Evolutionary conservation across 1,140 invertebrate species (phyloP), one percentile per base, ranked within the genome.

Genomic region (Drepana arcuata): DNA sequence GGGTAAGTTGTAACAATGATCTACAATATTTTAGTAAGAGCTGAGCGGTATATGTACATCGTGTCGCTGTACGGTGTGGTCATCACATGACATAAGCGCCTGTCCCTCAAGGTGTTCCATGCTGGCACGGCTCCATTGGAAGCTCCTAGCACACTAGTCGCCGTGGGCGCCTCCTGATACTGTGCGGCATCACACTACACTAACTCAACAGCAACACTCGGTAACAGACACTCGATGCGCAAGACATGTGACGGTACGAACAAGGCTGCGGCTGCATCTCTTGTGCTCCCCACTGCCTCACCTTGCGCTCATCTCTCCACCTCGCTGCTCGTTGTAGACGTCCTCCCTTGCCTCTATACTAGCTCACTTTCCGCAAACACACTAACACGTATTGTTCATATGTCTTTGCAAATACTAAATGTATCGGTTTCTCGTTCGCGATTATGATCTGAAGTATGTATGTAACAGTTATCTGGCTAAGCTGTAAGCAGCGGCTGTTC

Each of bases 151-250:
- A 60, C 51, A 62, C 68, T 69, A 71, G 44, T 59, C 54, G 51
- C 57, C 64, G 65, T 62, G 66, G 68, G 63, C 60, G 64, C 64
- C 67, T 62, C 56, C 57, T 44, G 44, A 64, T 55, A 57, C 47
- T 52, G 74, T 79, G 72, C 64, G 58, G 64, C 78, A 78, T 67
- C 59, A 75, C 71, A 79, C 78, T 82, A 82, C 73, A 47, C 74
- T 73, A 81, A 67, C 29, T 70, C 53, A 74, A 78, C 65, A 77
- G 66, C 71, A 73, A 79, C 61, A 73, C 51, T 78, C 62, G 66
- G 58, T 60, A 67, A 74, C 64, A 77, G 64, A 70, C 65, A 77
- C 62, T 74, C 65, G 69, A 74, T 66, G 66, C 66, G 62, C 64
- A 69, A 70, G 49, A 73, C 61, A 80, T 72, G 61, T 60, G 57